These are phyloP conservation scores for Alsophila aescularia DNA, from an alignment of 2,888 invertebrate genomes.

Conservation along the genomic window DNA sequence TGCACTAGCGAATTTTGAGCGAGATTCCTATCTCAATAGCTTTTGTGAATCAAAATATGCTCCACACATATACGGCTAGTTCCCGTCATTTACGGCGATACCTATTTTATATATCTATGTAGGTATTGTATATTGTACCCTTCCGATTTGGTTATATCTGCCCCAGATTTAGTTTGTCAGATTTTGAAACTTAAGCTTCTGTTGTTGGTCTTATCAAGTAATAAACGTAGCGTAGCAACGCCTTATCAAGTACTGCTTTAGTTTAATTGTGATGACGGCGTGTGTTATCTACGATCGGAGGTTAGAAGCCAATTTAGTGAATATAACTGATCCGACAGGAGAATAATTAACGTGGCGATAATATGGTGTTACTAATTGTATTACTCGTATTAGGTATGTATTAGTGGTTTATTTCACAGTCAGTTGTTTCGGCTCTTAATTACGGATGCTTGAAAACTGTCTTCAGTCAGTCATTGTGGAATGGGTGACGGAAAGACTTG, in stretches of 20 bases:
- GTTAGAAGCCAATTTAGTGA: slow-evolving; percentile 1
- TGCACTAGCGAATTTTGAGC: slow-evolving; percentile 13
- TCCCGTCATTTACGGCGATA: slow-evolving; percentile 4
- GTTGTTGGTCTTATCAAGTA: slow-evolving; percentile 18
- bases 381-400: too few species aligned
- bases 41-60: slow-evolving; percentile 15
- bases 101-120: background rate
- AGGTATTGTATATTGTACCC: background rate
- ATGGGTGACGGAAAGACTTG: too few species aligned
- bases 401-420: too few species aligned
- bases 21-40: slow-evolving; percentile 6
- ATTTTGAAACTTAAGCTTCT: slow-evolving; percentile 14
- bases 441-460: too few species aligned
- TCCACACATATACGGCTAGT: background rate
- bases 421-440: too few species aligned
- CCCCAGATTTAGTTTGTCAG: slow-evolving; percentile 19
- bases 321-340: too few species aligned
- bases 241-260: slow-evolving; percentile 14
- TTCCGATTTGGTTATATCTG: slow-evolving; percentile 17
- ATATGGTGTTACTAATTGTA: too few species aligned
- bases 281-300: slow-evolving; percentile 18
- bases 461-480: too few species aligned
- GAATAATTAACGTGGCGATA: too few species aligned
- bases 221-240: too few species aligned
- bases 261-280: slow-evolving; percentile 20